Conservation (phyloP, 2,888 invertebrate genomes). For the Phlogophora meticulosa region DNA sequence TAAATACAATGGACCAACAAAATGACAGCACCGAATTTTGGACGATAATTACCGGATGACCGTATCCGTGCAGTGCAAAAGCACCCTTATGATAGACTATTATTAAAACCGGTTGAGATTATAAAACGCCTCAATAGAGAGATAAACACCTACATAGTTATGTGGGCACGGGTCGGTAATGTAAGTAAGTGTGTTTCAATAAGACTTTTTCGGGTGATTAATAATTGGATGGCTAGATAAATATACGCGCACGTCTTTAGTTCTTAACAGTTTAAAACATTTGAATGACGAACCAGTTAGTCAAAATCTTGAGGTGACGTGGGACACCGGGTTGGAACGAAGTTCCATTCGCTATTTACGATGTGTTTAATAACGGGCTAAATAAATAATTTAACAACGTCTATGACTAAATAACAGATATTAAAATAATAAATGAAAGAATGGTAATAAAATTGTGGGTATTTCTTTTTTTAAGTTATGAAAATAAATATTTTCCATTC, state of each 20-base stretch:
- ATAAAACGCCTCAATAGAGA: background rate
- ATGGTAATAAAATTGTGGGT: too few species aligned
- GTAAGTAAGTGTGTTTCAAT: background rate
- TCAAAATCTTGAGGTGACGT: too few species aligned
- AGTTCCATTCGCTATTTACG: too few species aligned
- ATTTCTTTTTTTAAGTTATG: too few species aligned
- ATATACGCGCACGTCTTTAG: background rate
- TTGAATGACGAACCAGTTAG: too few species aligned
- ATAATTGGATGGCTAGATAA: background rate
- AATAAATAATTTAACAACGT: too few species aligned
- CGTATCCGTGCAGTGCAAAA: conserved; percentile 14
- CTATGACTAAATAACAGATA: too few species aligned
- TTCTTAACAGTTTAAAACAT: too few species aligned
- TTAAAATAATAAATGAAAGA: too few species aligned
- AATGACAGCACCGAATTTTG: background rate
- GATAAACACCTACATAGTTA: conserved; percentile 32
- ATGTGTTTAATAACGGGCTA: too few species aligned
- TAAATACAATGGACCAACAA: background rate
- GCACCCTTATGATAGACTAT: conserved; percentile 7
- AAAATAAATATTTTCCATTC: too few species aligned
- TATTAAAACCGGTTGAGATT: conserved; percentile 20
- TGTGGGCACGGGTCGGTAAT: conserved; percentile 10
- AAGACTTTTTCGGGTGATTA: background rate
- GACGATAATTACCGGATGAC: background rate
- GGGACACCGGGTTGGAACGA: too few species aligned